Conservation (phyloP, 2,888 invertebrate genomes). For the Scaptodrosophila latifasciaeformis region DNA sequence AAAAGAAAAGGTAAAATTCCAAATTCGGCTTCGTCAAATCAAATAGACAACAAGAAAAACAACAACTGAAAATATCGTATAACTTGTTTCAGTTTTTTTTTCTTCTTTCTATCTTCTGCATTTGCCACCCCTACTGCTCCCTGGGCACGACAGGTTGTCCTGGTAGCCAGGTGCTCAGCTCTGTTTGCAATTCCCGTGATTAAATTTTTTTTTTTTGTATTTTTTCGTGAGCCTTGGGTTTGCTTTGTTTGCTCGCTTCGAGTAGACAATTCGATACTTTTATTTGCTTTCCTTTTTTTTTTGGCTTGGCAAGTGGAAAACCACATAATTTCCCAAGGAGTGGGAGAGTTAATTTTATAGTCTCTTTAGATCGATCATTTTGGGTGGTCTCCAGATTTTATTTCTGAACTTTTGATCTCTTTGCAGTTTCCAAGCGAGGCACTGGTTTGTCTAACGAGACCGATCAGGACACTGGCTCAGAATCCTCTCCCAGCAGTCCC, state of each 20-base stretch:
- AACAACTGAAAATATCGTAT: constrained; percentile 67
- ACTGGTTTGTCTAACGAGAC: constrained; percentile 74
- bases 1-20: constrained; percentile 30
- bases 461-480: constrained; percentile 75
- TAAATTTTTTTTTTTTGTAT: constrained; percentile 34
- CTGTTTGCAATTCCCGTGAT: constrained; percentile 61
- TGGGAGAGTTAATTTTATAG: not conserved
- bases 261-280: constrained; percentile 53
- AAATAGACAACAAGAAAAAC: constrained; percentile 33
- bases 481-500: constrained; percentile 75
- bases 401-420: not conserved
- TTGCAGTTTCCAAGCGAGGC: constrained; percentile 74
- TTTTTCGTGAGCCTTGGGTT: constrained; percentile 16
- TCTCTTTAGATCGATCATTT: too few relatives aligned
- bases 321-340: constrained; percentile 39
- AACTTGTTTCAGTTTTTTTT: constrained; percentile 58
- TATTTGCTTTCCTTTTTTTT: constrained; percentile 58
- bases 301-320: constrained; percentile 44
- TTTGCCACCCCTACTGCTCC: not conserved
- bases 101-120: too few relatives aligned
- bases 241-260: constrained; percentile 13
- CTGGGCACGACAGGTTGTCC: constrained; percentile 22
- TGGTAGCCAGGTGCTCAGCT: constrained; percentile 48
- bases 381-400: constrained; percentile 1
- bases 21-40: constrained; percentile 57